A percentile compares a stretch with the other conserved stretches of the same genome.
Conservation (phyloP, 2,113 vertebrate genomes). For the Tenrec ecaudatus region DNA sequence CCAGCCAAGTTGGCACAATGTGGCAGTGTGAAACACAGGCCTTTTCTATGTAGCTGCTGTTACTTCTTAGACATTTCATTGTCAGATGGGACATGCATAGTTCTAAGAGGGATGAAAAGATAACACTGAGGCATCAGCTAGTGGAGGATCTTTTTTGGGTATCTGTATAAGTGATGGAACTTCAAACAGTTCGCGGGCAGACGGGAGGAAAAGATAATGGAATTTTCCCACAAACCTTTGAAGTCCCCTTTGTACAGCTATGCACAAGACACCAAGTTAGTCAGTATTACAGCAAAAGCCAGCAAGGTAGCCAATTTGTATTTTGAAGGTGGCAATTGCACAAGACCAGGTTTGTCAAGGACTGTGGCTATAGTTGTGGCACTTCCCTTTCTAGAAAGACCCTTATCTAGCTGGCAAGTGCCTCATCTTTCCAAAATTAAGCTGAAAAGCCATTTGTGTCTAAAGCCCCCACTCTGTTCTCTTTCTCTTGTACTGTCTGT, state of each 20-base stretch:
- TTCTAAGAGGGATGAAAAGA: too few relatives aligned
- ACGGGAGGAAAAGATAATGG: too few relatives aligned
- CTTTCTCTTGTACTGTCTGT: not conserved
- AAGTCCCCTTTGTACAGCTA: too few relatives aligned
- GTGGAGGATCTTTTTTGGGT: too few relatives aligned
- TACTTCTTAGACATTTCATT: too few relatives aligned
- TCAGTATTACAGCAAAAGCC: constrained; percentile 77
- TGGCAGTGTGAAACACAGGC: not conserved
- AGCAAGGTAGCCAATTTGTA: constrained; percentile 65
- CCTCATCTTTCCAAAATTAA: constrained; percentile 24
- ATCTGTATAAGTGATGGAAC: too few relatives aligned
- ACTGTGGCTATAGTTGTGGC: not conserved
- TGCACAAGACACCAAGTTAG: constrained; percentile 72
- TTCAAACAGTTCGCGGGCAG: too few relatives aligned
- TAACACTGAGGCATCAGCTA: too few relatives aligned
- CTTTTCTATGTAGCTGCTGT: not conserved
- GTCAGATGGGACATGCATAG: too few relatives aligned
- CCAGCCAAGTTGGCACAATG: not conserved
- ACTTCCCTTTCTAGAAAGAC: not conserved
- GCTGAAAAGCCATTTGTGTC: not conserved
- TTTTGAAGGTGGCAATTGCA: constrained; percentile 27
- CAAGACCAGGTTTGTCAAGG: not conserved
- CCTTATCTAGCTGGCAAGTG: not conserved
- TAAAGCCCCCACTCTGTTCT: not conserved
- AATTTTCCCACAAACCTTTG: too few relatives aligned